A percentile compares a stretch with the other conserved stretches of the same genome.
Conservation (phyloP, 2,797 vertebrate genomes). For the Harpagifer antarcticus region DNA sequence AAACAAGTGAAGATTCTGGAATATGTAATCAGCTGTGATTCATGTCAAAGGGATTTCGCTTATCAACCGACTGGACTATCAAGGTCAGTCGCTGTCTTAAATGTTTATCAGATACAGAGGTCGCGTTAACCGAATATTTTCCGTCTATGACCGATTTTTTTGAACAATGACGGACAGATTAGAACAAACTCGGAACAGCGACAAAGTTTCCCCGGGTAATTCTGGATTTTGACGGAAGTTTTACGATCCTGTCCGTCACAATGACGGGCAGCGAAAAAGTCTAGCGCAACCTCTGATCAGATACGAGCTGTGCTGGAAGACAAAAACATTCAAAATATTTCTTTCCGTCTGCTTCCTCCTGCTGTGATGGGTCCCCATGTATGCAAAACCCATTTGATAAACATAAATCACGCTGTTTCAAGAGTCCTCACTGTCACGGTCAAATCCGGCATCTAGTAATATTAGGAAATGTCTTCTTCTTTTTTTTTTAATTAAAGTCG, state of each 20-base stretch:
- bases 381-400: conserved; percentile 7
- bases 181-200: too few species aligned
- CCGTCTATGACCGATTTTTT: too few species aligned
- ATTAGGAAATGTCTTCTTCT: background rate
- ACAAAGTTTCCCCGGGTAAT: too few species aligned
- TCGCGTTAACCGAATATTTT: too few species aligned
- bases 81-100: conserved; percentile 30
- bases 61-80: conserved; percentile 15
- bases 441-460: background rate
- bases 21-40: conserved; percentile 8
- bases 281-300: too few species aligned
- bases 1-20: background rate
- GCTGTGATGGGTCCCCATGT: background rate
- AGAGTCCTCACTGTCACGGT: background rate
- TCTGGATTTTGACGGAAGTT: too few species aligned
- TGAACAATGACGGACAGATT: too few species aligned
- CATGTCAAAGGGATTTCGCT: conserved; percentile 15
- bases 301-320: background rate
- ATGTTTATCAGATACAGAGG: conserved; percentile 34
- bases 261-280: too few species aligned
- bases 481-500: background rate
- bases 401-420: background rate
- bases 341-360: background rate
- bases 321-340: background rate
- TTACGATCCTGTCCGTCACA: too few species aligned